phyloP scores from a whole-genome alignment of 2,888 invertebrate species.

The Pogonocherus hispidulus region DNA sequence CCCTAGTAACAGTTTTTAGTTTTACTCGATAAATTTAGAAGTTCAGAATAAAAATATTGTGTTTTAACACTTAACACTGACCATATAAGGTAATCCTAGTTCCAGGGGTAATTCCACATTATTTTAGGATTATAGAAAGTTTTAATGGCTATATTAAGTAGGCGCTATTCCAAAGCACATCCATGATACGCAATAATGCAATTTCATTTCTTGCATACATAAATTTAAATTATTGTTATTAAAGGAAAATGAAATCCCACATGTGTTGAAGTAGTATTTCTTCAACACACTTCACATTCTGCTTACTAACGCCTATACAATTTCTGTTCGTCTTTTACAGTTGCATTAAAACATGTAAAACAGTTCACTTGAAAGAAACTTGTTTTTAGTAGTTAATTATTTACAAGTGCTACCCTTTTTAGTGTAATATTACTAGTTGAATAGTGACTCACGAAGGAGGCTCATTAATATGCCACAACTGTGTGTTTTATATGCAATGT shows the following conservation, averaged over 20 bases:
- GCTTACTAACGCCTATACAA: conserved; percentile 7
- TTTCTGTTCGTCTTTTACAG: conserved; percentile 14
- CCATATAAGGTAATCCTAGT: no score
- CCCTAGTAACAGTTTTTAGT: no score
- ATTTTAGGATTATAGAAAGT: conserved; percentile 18
- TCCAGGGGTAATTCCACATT: no score
- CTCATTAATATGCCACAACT: conserved; percentile 51
- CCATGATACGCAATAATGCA: conserved; percentile 12
- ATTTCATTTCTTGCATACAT: conserved; percentile 18
- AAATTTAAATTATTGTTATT: conserved; percentile 23
- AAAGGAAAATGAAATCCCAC: conserved; percentile 24
- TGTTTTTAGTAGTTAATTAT: conserved; percentile 11
- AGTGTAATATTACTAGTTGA: conserved; percentile 20
- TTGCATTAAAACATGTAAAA: conserved; percentile 14
- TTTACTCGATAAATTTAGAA: no score
- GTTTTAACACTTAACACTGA: no score
- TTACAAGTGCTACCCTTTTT: conserved; percentile 32
- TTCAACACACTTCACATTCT: conserved; percentile 1
- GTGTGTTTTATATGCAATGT: conserved; percentile 35
- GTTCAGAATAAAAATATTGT: no score
- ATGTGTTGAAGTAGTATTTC: background rate
- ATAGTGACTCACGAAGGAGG: conserved; percentile 47
- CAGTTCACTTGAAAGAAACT: conserved; percentile 16
- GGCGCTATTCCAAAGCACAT: conserved; percentile 2
- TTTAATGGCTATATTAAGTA: conserved; percentile 18